Evolutionary conservation across 2,888 invertebrate species (phyloP).

Genomic region (Caenorhabditis sulstoni): DNA sequence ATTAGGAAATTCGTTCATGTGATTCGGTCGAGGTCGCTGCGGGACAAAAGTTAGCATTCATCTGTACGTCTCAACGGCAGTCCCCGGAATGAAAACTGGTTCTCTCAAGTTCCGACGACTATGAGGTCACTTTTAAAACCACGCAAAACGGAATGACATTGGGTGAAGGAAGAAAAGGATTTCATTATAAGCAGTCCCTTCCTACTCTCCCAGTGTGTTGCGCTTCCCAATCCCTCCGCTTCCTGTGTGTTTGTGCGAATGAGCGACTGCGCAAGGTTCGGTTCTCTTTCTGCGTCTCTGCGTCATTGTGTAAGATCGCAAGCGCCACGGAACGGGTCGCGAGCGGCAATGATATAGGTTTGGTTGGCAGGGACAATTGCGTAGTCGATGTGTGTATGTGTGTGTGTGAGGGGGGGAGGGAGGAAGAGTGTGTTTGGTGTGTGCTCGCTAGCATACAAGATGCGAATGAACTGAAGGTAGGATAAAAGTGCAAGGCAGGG

Average conservation of each 20-base stretch:
- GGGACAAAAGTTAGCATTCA: background rate
- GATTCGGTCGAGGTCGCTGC: background rate
- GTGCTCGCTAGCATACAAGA: slow-evolving; percentile 16
- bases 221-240: background rate
- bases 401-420: slow-evolving; percentile 10
- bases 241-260: background rate
- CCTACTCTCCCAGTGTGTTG: background rate
- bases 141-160: background rate
- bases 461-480: background rate
- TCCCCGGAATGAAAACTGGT: background rate
- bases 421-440: slow-evolving; percentile 20
- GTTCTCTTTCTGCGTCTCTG: slow-evolving; percentile 9
- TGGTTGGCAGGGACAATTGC: slow-evolving; percentile 35
- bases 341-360: slow-evolving; percentile 29
- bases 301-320: slow-evolving; percentile 2
- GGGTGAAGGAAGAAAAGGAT: background rate
- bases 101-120: background rate
- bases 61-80: background rate
- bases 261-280: background rate
- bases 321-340: slow-evolving; percentile 18
- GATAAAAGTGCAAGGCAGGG: slow-evolving; percentile 46
- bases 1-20: background rate
- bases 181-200: no score
- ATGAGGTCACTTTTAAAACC: background rate
- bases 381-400: slow-evolving; percentile 25